These are phyloP conservation scores for Drosophila macrospina DNA, from an alignment of 2,888 invertebrate species.

Conservation along the genomic window DNA sequence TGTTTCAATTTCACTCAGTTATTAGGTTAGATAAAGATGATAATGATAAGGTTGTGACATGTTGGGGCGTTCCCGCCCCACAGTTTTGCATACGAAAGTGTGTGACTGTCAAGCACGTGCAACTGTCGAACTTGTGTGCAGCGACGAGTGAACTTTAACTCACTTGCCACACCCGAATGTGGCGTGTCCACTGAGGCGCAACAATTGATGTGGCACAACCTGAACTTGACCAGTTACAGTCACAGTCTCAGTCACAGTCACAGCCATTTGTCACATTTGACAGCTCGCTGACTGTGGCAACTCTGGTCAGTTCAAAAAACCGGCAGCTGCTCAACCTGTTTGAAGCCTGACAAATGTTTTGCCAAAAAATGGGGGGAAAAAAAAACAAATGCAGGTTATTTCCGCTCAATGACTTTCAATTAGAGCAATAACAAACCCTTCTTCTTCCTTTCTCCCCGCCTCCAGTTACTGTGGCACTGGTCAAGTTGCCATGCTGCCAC, in stretches of 20 bases:
- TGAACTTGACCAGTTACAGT: slow-evolving; percentile 56
- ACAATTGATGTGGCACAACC: slow-evolving; percentile 45
- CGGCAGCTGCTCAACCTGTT: slow-evolving; percentile 73
- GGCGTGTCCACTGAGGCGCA: slow-evolving; percentile 55
- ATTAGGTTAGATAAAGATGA: slow-evolving; percentile 73
- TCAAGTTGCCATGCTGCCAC: slow-evolving; percentile 40
- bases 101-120: slow-evolving; percentile 27
- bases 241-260: slow-evolving; percentile 37
- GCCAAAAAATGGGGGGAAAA: background rate
- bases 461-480: slow-evolving; percentile 13
- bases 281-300: slow-evolving; percentile 41
- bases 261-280: slow-evolving; percentile 72
- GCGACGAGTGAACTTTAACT: slow-evolving; percentile 43
- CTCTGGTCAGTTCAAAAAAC: slow-evolving; percentile 51
- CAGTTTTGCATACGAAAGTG: slow-evolving; percentile 42
- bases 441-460: slow-evolving; percentile 15
- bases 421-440: slow-evolving; percentile 49
- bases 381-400: slow-evolving; percentile 59
- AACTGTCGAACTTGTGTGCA: slow-evolving; percentile 73
- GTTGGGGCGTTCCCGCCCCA: slow-evolving; percentile 37
- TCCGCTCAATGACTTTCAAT: slow-evolving; percentile 79
- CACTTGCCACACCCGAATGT: slow-evolving; percentile 15
- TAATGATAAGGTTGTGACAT: slow-evolving; percentile 77
- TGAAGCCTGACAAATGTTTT: slow-evolving; percentile 65
- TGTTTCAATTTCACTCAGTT: slow-evolving; percentile 77